These are phyloP conservation scores for Eucriotettix oculatus DNA, from an alignment of 2,888 invertebrate species.

Conservation along the genomic window DNA sequence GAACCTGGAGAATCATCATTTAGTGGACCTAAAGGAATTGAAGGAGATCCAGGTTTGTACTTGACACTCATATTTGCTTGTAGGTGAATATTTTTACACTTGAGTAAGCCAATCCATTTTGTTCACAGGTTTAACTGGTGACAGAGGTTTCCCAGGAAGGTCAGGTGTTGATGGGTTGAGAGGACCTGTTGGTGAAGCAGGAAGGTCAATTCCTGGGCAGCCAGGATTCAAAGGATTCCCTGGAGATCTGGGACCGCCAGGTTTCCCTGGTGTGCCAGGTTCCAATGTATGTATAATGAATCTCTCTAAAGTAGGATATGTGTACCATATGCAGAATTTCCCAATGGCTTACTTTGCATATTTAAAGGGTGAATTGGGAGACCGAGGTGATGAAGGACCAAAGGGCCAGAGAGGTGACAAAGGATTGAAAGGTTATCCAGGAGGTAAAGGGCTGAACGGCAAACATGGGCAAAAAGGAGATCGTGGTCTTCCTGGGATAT, in stretches of 20 bases:
- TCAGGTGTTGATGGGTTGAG: slow-evolving; percentile 11
- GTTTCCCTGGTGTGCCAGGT: background rate
- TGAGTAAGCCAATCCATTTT: background rate
- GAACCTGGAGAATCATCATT: slow-evolving; percentile 39
- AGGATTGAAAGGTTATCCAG: slow-evolving; percentile 16
- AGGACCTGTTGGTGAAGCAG: slow-evolving; percentile 28
- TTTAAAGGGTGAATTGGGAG: slow-evolving; percentile 21
- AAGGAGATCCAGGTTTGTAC: slow-evolving; percentile 23
- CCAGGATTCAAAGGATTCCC: background rate
- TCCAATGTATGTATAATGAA: no score
- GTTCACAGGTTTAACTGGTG: background rate
- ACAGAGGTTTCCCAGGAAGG: slow-evolving; percentile 10
- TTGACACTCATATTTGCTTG: background rate
- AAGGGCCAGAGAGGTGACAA: slow-evolving; percentile 18
- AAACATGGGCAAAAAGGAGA: slow-evolving; percentile 14
- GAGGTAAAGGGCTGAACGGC: slow-evolving; percentile 9
- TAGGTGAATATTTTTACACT: background rate
- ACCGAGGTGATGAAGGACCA: slow-evolving; percentile 27
- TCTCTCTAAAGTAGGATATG: no score
- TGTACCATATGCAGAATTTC: background rate
- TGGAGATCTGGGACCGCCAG: background rate
- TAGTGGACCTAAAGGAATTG: slow-evolving; percentile 44
- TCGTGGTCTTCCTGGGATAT: slow-evolving; percentile 15
- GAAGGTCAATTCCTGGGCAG: background rate
- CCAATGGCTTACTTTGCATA: background rate